Conservation (phyloP, 2,113 vertebrate species). For the Ammodytes marinus region DNA sequence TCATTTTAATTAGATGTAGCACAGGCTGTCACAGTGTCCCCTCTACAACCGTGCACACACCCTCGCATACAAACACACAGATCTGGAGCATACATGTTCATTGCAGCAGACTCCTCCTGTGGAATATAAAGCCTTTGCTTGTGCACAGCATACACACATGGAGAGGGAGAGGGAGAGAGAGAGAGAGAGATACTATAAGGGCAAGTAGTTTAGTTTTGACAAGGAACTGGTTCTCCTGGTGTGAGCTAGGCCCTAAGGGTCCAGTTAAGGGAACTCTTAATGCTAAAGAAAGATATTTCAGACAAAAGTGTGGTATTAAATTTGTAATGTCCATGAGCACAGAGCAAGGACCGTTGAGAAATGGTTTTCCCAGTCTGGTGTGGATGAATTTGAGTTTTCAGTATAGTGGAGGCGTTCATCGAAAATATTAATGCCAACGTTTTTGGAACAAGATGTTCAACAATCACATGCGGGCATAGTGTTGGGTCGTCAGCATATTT, state of each 20-base stretch:
- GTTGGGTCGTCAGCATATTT: background rate
- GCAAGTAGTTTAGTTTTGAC: background rate
- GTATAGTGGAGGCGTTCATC: background rate
- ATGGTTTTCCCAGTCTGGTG: background rate
- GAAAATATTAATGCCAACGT: background rate
- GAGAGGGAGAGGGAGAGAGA: background rate
- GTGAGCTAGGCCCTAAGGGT: background rate
- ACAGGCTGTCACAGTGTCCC: slow-evolving; percentile 11
- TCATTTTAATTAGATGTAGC: slow-evolving; percentile 55
- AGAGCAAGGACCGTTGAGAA: background rate
- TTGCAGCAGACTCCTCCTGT: slow-evolving; percentile 23
- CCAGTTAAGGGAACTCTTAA: background rate
- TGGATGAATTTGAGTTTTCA: background rate
- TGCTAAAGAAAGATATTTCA: background rate
- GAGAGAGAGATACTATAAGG: background rate
- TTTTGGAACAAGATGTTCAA: background rate
- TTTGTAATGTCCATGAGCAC: background rate
- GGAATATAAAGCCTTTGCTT: slow-evolving; percentile 38
- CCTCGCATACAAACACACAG: slow-evolving; percentile 13
- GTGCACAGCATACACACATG: background rate
- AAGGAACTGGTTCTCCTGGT: background rate
- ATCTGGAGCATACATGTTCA: slow-evolving; percentile 43
- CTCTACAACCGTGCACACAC: slow-evolving; percentile 14
- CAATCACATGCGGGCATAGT: background rate
- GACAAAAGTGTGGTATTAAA: background rate